phyloP scores from a whole-genome alignment of 2,113 vertebrate genomes.

The Bettongia penicillata region DNA sequence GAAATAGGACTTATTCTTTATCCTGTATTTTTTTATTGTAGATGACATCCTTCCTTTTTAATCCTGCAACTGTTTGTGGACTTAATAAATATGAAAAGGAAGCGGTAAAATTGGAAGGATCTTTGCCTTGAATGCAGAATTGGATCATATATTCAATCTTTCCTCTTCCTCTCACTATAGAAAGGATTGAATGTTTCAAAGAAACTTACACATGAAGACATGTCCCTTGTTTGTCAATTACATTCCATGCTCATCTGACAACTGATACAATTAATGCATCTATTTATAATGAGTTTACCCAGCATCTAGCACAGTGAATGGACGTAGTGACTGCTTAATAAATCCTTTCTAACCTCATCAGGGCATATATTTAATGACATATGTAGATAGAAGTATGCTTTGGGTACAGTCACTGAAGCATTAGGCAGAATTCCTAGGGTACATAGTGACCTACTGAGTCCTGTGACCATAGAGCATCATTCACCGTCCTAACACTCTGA shows the following conservation, averaged over 20 bases:
- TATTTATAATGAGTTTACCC: background rate
- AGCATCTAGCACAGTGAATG: background rate
- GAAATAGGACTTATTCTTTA: slow-evolving; percentile 55
- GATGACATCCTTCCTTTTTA: slow-evolving; percentile 56
- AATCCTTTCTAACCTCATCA: background rate
- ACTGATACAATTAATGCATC: background rate
- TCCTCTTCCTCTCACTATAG: background rate
- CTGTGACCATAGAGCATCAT: background rate
- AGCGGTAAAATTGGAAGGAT: slow-evolving; percentile 49
- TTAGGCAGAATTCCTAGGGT: background rate
- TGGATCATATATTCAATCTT: slow-evolving; percentile 16
- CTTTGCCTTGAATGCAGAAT: background rate
- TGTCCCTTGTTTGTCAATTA: background rate
- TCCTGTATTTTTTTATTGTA: slow-evolving; percentile 38
- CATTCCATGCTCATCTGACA: background rate
- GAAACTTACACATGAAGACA: slow-evolving; percentile 17
- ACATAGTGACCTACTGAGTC: background rate
- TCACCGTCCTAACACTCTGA: background rate
- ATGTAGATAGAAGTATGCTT: background rate
- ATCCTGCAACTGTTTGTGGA: slow-evolving; percentile 49
- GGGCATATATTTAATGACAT: background rate
- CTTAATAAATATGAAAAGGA: slow-evolving; percentile 50
- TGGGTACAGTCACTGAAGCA: background rate
- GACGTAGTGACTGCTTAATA: background rate
- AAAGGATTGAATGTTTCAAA: background rate